Percentiles rank a stretch among this genome's conserved stretches.
phyloP scores from a whole-genome alignment of 2,888 invertebrate species.

The Sthenelais limicola region DNA sequence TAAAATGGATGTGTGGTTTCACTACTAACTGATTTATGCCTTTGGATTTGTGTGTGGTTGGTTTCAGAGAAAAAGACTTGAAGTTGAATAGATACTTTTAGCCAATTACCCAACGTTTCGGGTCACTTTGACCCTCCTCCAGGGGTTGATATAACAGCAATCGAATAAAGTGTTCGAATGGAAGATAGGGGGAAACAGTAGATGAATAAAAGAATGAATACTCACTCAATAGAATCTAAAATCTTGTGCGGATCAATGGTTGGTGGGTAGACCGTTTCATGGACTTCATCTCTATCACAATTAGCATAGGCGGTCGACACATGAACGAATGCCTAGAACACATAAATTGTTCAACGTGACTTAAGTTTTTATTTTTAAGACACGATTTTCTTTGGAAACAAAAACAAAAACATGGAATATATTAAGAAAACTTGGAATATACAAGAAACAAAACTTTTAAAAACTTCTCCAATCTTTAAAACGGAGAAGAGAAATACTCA shows the following conservation, averaged over 20 bases:
- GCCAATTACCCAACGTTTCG: no score
- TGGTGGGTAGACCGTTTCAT: slow-evolving; percentile 80
- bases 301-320: slow-evolving; percentile 90
- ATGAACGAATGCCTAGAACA: slow-evolving; percentile 78
- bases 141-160: no score
- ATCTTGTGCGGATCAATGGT: slow-evolving; percentile 70
- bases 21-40: no score
- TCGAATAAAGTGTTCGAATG: no score
- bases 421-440: neutral
- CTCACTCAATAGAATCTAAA: slow-evolving; percentile 63
- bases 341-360: neutral
- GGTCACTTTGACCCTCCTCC: no score
- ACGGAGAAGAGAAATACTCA: slow-evolving; percentile 17
- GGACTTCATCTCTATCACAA: slow-evolving; percentile 80
- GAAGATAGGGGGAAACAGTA: no score
- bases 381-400: neutral
- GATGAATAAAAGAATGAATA: no score
- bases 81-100: no score
- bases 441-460: neutral
- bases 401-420: neutral
- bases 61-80: no score
- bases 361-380: neutral
- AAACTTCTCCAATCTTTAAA: neutral
- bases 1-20: no score
- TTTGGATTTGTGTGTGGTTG: no score